Evolutionary conservation across 1,140 invertebrate genomes (phyloP), one percentile per base, ranked within the genome.

Genomic region (Drosophila tristis): DNA sequence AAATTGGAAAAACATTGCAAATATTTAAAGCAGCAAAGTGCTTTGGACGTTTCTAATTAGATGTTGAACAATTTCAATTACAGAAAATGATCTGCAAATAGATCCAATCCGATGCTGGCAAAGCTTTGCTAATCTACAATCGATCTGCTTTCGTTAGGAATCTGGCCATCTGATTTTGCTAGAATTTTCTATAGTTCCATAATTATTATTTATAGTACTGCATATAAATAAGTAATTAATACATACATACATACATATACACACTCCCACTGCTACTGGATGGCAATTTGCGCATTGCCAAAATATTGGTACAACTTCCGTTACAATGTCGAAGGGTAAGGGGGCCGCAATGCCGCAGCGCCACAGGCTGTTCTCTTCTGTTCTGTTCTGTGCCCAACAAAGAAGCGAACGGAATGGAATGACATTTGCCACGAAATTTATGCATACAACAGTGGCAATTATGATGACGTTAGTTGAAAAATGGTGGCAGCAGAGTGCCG

Each of bases 1-100:
- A 68, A 39, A 54, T 82, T 86, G 80, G 77, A 86, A 80, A 85
- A 85, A 85, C 73, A 86, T 84, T 62, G 66, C 73, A 54, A 68
- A 75, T 61, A 26, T 23, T 16, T 16, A 39, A 5, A 67, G 23
- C 61, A 47, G 20, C 65, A 44, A 85, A 85, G 78, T 86, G 81
- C 78, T 49, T 57, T 47, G 44, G 74, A 82, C 81, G 68, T 74
- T 86, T 39, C 11, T 63, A 75, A 87, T 87, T 87, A 59, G 59
- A 72, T 61, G 73, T 45, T 15, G 23, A 63, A 48, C 39, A 61
- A 53, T 49, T 65, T 58, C 26, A 44, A 29, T 68, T 39, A 42
- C 16, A 4, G 1, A 8, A 48, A 48, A 67, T 68, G 55, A 68
- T 31, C 39, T 26, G 20, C 35, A 39, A 68, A 35, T 70, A 57